Base-by-base conservation (phyloP, 2,888 invertebrate species). In the Metallyticus violacea region DNA sequence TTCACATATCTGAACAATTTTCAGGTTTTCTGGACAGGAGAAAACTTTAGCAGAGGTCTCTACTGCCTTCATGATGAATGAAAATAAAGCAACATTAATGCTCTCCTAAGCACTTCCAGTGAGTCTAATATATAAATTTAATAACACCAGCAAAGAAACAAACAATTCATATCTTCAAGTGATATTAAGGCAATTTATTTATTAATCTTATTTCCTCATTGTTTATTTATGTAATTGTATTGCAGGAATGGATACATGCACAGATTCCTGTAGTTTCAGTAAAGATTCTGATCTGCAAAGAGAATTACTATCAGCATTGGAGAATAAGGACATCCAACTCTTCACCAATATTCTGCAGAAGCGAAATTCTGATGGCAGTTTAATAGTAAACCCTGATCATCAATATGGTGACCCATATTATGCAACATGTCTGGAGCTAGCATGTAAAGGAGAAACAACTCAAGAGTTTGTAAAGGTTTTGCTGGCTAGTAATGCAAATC, bases 381-480 rank as follows among this genome's bases (percentile, higher is more conserved):
- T n/a, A 7, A 5, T 85, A 2, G 77, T 81, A 15, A 77, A 85
- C 76, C 85, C 85, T 9, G 77, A 85, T 25, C 77, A 85, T 76
- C 77, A 77, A 26, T 85, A 85, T 30, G 80, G 81, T 22, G 80
- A 85, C 26, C 85, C 85, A 15, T 26, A 77, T 22, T 80, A 85
- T 77, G 77, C 81, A n/a, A 85, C 85, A 7, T 85, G 85, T 29
- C 22, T 85, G 26, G 81, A 85, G 7, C 15, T 81, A 3, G 81
- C 85, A 9, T 81, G 85, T 28, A 85, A 81, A 26, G 85, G 81
- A 22, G 28, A 80, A 29, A 29, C 76, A 25, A 29, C 26, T 7
- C 29, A 85, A 28, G 81, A 81, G 6, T 85, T 29, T 26, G 29
- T 85, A 7, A 25, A 27, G 25, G 26, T 77, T 22, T 28, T 85